Base-by-base conservation (phyloP, 2,113 vertebrate genomes). In the Suricata suricatta region DNA sequence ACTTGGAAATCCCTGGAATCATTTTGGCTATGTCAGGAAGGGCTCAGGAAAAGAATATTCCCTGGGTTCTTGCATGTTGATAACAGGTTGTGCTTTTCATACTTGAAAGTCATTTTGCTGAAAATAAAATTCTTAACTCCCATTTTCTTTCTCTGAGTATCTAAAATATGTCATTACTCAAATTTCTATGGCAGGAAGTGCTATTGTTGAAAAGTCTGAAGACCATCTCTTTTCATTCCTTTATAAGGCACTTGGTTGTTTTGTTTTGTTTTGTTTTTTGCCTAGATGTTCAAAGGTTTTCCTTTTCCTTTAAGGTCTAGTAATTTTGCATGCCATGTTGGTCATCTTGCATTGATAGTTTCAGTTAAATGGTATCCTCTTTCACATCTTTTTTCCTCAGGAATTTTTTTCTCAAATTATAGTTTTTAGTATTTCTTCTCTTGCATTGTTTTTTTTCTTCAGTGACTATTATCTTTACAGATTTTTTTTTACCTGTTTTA, bases 41-140 rank as follows among this genome's bases (percentile, higher is more conserved):
- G 10, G 23, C n/a, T 85, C 77, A 29, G 57, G 71, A 15, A 38
- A 92, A 86, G 25, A 60, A 23, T 64, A 38, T 74, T 89, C 72
- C 50, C 66, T 81, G 38, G 31, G 50, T 92, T 60, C 57, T 92
- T 57, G 15, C 41, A 54, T 64, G 69, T 85, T n/a, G 21, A 68
- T 74, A 91, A 91, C 77, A 94, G 54, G 33, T 82, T 96, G 69
- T 85, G 33, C 66, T 57, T 91, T 89, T 88, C 84, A 80, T 66
- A 63, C 38, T 74, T 23, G 33, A 52, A 96, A 93, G 79, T 79
- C 66, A 68, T 92, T 88, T 68, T 69, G 38, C 54, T 81, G 38
- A 31, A 68, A 81, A 44, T 76, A 71, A 86, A 68, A 50, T 69
- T 83, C 41, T 88, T 88, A 57, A 79, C 64, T 94, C n/a, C 25